Base-by-base conservation (phyloP, 2,888 invertebrate genomes). In the Taenaris catops region DNA sequence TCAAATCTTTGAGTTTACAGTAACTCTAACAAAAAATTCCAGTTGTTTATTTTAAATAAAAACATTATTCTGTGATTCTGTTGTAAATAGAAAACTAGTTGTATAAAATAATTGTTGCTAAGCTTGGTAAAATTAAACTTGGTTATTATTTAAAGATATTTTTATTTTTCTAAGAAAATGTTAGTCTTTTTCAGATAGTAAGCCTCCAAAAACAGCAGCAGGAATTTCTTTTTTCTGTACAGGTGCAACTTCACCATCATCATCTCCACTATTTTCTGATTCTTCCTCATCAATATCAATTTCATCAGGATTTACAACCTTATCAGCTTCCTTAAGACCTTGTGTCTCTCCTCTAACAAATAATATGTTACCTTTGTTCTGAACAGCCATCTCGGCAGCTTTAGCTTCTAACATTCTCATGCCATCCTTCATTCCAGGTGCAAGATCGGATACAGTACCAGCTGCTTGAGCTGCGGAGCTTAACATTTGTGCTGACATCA, bases 401-500 rank as follows among this genome's bases (percentile, higher is more conserved):
- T 94, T 94, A 1, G 93, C 95, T 70, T 97, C 96, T 32, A 97
- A 73, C 87, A 95, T 88, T 53, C 94, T 90, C 96, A 97, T 97
- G 4, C 94, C 95, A 80, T 96, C 96, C 55, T 93, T 91, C 52
- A 91, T 91, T 14, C 92, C 93, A 17, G 93, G 92, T 14, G 93
- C 92, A 42, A 93, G 87, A 63, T 93, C 93, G 1, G 92, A 92
- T 26, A 92, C 81, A 11, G 93, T 92, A 8, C 92, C 91, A 18
- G 91, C 88, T 33, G 88, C 88, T 52, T 89, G 89, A 8, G 89
- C 88, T 20, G 91, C 91, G 8, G 94, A 94, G 55, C 93, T 95
- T 53, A 98, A 86, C 94, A 98, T 97, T 75, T 98, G 98, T 0
- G 98, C 97, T 6, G 97, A 96, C 97, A 99, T 98, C 94, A 98